Conservation (phyloP, 2,888 invertebrate genomes). For the Callimorpha dominula region DNA sequence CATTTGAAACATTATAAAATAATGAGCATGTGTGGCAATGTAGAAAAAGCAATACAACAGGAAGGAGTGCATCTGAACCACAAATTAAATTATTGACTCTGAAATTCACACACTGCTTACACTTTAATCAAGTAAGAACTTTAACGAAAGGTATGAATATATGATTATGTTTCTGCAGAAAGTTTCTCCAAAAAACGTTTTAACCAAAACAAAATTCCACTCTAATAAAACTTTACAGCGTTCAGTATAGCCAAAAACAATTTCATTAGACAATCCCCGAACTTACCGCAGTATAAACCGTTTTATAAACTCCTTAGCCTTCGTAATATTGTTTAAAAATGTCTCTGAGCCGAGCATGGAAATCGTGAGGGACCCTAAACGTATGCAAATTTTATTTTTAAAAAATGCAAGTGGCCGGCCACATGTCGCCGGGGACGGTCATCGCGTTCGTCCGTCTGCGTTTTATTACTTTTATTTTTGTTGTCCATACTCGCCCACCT, state of each 20-base stretch:
- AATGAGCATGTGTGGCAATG: not conserved
- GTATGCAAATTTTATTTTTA: constrained; percentile 84
- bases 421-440: constrained; percentile 72
- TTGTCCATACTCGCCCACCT: constrained; percentile 63
- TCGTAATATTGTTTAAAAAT: constrained; percentile 58
- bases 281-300: constrained; percentile 52
- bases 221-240: constrained; percentile 53
- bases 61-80: not conserved
- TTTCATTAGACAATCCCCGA: constrained; percentile 67
- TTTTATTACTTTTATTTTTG: constrained; percentile 69
- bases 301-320: constrained; percentile 57
- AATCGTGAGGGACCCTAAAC: constrained; percentile 65
- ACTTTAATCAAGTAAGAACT: constrained; percentile 10
- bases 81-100: not conserved
- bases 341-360: constrained; percentile 45
- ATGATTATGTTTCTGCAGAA: constrained; percentile 27
- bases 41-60: not conserved
- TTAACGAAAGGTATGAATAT: constrained; percentile 20
- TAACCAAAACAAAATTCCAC: constrained; percentile 44
- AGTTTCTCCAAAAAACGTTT: constrained; percentile 44
- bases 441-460: constrained; percentile 53
- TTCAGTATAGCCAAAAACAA: constrained; percentile 60
- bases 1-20: no score
- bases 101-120: not conserved
- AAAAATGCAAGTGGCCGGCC: constrained; percentile 81